These are phyloP conservation scores for Zeugodacus cucurbitae DNA, from an alignment of 1,140 invertebrate species.

Conservation along the genomic window DNA sequence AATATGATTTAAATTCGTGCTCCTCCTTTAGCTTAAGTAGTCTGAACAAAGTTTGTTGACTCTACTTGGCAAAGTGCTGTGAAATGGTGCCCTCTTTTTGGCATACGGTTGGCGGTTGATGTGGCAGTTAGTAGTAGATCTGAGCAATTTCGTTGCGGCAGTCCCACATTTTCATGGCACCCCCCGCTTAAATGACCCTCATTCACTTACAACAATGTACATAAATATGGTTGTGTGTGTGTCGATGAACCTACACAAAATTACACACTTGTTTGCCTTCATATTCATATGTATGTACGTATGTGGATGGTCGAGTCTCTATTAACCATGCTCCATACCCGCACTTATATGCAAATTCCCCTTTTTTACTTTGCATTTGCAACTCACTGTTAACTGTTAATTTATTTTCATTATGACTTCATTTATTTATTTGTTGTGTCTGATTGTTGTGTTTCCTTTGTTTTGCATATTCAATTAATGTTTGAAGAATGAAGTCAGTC, in stretches of 20 bases:
- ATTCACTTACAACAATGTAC: neutral
- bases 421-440: constrained; percentile 13
- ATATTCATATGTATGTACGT: neutral
- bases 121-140: neutral
- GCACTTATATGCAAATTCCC: neutral
- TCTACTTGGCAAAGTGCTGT: neutral
- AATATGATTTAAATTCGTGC: neutral
- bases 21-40: neutral
- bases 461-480: constrained; percentile 32
- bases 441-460: neutral
- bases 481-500: constrained; percentile 2
- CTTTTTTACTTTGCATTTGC: neutral
- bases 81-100: neutral
- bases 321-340: neutral
- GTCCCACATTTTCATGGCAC: neutral
- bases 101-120: neutral
- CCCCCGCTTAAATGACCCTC: neutral
- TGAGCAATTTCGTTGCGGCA: neutral
- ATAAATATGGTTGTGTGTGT: neutral
- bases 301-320: neutral
- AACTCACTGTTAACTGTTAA: constrained; percentile 19
- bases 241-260: neutral
- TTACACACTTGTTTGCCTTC: constrained; percentile 16
- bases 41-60: constrained; percentile 1
- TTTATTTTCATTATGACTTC: constrained; percentile 35